phyloP scores from a whole-genome alignment of 2,888 invertebrate species.

The Nemotelus pantherinus region DNA sequence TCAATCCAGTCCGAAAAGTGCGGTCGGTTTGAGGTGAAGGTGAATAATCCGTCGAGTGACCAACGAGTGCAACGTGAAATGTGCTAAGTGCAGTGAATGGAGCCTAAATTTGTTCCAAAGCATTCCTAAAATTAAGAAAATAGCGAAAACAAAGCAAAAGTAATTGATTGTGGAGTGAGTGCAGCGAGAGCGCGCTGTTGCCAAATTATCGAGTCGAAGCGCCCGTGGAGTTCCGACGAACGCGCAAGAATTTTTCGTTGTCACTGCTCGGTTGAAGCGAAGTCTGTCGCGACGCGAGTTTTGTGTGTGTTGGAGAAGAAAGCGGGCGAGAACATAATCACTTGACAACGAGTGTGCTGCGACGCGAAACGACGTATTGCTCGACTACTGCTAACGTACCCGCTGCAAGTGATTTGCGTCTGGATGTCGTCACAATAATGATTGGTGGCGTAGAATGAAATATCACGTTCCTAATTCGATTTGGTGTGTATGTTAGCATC shows the following conservation, averaged over 20 bases:
- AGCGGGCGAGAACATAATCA: not conserved
- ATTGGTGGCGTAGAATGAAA: conserved; percentile 50
- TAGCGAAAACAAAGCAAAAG: conserved; percentile 29
- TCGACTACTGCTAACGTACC: not conserved
- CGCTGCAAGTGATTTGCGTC: conserved; percentile 24
- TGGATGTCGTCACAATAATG: conserved; percentile 46
- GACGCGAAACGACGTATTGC: not conserved
- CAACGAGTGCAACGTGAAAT: not conserved
- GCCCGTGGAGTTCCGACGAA: not conserved
- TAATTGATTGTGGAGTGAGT: conserved; percentile 19
- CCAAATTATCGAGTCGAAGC: conserved; percentile 2
- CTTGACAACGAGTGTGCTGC: not conserved
- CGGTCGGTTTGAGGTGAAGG: too few species aligned
- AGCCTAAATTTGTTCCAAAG: too few species aligned
- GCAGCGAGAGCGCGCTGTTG: conserved; percentile 14
- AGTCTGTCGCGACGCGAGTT: not conserved
- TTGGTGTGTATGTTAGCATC: conserved; percentile 45
- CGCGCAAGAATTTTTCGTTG: too few species aligned
- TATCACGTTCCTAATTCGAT: conserved; percentile 47
- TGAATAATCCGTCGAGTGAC: not conserved
- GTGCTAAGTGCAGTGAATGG: not conserved
- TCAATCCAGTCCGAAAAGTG: too few species aligned
- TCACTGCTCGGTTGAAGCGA: too few species aligned
- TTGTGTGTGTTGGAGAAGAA: conserved; percentile 2
- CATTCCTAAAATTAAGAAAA: too few species aligned